Evolutionary conservation across 2,113 vertebrate species (phyloP).

Genomic region (Micromys minutus): DNA sequence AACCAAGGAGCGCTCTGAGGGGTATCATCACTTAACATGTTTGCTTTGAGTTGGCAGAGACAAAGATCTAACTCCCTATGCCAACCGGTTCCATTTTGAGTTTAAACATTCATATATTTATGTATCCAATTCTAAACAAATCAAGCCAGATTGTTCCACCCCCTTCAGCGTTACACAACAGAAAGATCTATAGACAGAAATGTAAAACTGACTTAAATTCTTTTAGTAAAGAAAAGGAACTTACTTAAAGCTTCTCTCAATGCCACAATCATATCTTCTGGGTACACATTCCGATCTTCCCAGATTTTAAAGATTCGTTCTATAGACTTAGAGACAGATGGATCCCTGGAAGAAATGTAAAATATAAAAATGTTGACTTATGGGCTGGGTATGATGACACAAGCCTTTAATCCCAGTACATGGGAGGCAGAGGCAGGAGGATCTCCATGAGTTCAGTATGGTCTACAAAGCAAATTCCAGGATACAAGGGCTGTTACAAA

Average conservation of each 20-base stretch:
- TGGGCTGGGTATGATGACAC: neutral
- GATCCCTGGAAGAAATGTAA: conserved; percentile 88
- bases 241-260: conserved; percentile 90
- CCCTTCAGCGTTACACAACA: neutral
- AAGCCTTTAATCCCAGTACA: neutral
- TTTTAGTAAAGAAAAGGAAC: conserved; percentile 69
- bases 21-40: neutral
- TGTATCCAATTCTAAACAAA: conserved; percentile 57
- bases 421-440: neutral
- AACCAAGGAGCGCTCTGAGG: conserved; percentile 23
- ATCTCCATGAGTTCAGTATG: neutral
- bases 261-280: conserved; percentile 92
- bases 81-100: conserved; percentile 33
- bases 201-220: conserved; percentile 48
- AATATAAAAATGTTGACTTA: neutral
- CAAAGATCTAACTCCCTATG: neutral
- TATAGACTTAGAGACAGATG: conserved; percentile 93
- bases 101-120: neutral
- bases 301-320: conserved; percentile 98
- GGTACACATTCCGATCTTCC: conserved; percentile 97
- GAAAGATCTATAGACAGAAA: neutral
- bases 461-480: neutral
- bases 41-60: conserved; percentile 25
- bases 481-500: neutral
- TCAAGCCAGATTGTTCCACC: neutral